These are phyloP conservation scores for Alauda arvensis DNA, from an alignment of 2,797 vertebrate genomes.

Conservation along the genomic window DNA sequence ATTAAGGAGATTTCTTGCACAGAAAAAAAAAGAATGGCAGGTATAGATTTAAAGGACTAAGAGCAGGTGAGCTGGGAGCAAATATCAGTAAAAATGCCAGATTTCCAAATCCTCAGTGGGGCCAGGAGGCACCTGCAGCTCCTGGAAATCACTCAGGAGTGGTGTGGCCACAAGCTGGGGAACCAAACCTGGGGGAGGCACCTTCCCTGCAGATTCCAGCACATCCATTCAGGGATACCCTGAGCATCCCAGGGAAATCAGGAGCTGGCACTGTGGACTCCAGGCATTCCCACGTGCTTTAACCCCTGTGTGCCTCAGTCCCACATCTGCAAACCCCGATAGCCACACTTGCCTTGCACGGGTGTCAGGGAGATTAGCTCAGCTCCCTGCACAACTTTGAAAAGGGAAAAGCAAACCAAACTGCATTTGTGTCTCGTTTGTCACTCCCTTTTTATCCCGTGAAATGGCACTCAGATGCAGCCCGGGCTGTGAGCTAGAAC, in stretches of 20 bases:
- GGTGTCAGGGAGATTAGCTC: constrained; percentile 44
- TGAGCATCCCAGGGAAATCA: neutral
- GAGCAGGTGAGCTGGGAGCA: neutral
- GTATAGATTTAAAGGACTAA: neutral
- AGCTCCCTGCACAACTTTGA: constrained; percentile 26
- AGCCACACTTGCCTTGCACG: constrained; percentile 10
- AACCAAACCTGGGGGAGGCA: neutral
- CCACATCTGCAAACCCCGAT: neutral
- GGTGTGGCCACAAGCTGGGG: neutral
- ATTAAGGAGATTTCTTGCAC: neutral
- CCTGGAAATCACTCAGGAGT: neutral
- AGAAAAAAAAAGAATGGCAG: neutral
- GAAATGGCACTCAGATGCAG: constrained; percentile 31
- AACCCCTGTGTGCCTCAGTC: constrained; percentile 32
- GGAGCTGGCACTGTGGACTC: neutral
- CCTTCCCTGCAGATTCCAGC: neutral
- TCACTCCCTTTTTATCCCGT: constrained; percentile 42
- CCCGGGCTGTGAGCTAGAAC: constrained; percentile 21
- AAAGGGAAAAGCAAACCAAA: constrained; percentile 24
- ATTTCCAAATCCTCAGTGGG: neutral
- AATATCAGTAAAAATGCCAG: neutral
- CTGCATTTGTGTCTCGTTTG: constrained; percentile 19
- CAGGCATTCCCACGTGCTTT: neutral
- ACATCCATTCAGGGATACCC: neutral
- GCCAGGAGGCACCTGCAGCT: neutral